Base-by-base conservation (phyloP, 23 tunicate genomes). In the Halocynthia aurantium region DNA sequence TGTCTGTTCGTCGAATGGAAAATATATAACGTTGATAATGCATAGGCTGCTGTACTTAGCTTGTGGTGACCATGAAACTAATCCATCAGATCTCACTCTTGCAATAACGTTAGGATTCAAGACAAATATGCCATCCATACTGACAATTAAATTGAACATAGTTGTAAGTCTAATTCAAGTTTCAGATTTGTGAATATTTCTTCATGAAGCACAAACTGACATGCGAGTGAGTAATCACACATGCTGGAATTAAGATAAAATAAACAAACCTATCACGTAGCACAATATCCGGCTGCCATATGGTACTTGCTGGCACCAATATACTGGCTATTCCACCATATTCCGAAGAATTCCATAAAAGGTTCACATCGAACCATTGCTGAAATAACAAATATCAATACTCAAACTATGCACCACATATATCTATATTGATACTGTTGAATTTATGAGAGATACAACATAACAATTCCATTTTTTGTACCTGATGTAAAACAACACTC, bases 241-340 rank as follows among this genome's bases (percentile, higher is more conserved):
- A 19, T 67, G 72, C 22, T 4, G 5, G 15, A 73, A 52, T 73
- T 44, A 19, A 31, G 19, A 15, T 55, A 60, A 52, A 15, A 18
- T 72, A 55, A 31, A 53, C 93, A 52, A 65, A 89, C 89, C 87
- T 93, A 81, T 93, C 90, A 73, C 80, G 80, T 8, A 93, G 80
- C 63, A 93, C 94, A 62, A 93, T 93, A 60, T 87, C 98, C 6
- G 98, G 98, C 55, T 80, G 81, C 98, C 98, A 93, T 7, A 93
- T 93, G 13, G 67, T 80, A 57, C 87, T 86, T 50, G 93, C 68
- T 5, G 98, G 94, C 11, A 87, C 65, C 55, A 94, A 62, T 15
- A 88, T 20, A 22, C 74, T 20, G 19, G 83, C 21, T 20, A 87
- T 53, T 40, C 84, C 84, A 11, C 84, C 85, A 40, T 73, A 87